A percentile compares a stretch with the other conserved stretches of the same genome.
Evolutionary conservation across 2,797 vertebrate genomes (phyloP).

Genomic region (Meriones psammophilus): DNA sequence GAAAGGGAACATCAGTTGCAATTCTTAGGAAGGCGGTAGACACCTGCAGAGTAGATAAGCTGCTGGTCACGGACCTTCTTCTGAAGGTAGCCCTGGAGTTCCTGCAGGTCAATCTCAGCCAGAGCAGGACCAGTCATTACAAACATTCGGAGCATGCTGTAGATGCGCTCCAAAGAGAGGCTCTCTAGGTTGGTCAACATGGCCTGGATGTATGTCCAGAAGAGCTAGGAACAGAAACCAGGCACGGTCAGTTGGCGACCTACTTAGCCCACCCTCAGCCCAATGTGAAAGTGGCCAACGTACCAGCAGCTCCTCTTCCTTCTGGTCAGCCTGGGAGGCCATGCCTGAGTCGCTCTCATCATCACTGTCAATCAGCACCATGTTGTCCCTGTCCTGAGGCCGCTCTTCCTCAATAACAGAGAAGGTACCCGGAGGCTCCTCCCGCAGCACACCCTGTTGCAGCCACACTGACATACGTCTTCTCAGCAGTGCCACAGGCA

Average conservation of each 20-base stretch:
- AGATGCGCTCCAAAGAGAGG: slow-evolving; percentile 97
- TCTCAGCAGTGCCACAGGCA: slow-evolving; percentile 93
- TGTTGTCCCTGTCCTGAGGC: slow-evolving; percentile 93
- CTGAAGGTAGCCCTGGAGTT: slow-evolving; percentile 97
- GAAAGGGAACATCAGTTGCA: slow-evolving; percentile 77
- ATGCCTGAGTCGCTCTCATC: slow-evolving; percentile 98
- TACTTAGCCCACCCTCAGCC: not conserved
- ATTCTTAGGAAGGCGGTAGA: slow-evolving; percentile 96
- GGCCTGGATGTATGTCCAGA: slow-evolving; percentile 99
- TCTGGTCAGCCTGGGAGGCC: slow-evolving; percentile 97
- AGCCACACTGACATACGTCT: slow-evolving; percentile 97
- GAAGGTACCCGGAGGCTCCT: slow-evolving; percentile 93
- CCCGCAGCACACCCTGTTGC: slow-evolving; percentile 96
- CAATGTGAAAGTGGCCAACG: rapidly evolving
- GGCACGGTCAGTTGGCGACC: rapidly evolving
- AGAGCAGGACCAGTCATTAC: slow-evolving; percentile 96
- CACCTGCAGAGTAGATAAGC: slow-evolving; percentile 92
- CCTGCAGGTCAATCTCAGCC: slow-evolving; percentile 96
- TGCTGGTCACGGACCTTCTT: slow-evolving; percentile 97
- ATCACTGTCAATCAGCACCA: slow-evolving; percentile 97
- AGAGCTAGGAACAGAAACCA: slow-evolving; percentile 89
- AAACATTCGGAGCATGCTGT: slow-evolving; percentile 99
- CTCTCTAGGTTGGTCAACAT: slow-evolving; percentile 99
- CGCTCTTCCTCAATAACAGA: slow-evolving; percentile 94
- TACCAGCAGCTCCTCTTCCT: slow-evolving; percentile 94